Conservation (phyloP, 2,888 invertebrate genomes). For the Oscheius sp. region DNA sequence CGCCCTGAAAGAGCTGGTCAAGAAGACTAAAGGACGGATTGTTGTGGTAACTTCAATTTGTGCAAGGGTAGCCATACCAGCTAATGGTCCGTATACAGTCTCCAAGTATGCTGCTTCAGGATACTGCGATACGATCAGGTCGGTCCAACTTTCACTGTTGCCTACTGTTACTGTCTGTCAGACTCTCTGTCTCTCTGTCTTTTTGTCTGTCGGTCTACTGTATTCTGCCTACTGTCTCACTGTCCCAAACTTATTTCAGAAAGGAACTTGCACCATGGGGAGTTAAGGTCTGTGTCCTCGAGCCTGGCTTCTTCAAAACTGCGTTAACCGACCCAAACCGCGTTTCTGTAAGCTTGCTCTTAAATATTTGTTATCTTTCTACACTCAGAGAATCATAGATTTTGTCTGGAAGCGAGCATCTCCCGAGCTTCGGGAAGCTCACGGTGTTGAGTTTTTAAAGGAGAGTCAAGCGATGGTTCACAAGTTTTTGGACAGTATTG, state of each 20-base stretch:
- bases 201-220: too few species aligned
- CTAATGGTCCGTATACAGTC: constrained; percentile 67
- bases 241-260: constrained; percentile 39
- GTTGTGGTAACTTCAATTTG: constrained; percentile 74
- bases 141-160: background rate
- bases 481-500: constrained; percentile 44
- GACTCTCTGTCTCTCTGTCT: too few species aligned
- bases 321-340: constrained; percentile 49
- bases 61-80: constrained; percentile 72
- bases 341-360: constrained; percentile 37
- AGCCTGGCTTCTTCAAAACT: constrained; percentile 71
- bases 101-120: constrained; percentile 69
- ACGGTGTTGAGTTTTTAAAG: constrained; percentile 48
- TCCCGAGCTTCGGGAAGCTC: constrained; percentile 43
- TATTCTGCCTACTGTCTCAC: too few species aligned
- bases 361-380: too few species aligned
- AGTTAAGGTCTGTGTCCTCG: constrained; percentile 65
- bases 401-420: constrained; percentile 48
- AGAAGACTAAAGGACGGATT: constrained; percentile 73
- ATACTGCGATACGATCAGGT: constrained; percentile 68
- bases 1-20: constrained; percentile 63
- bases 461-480: constrained; percentile 39
- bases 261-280: constrained; percentile 66
- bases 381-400: constrained; percentile 9
- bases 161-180: background rate